Conservation (phyloP, 1,140 invertebrate species). For the Dendrolimus kikuchii region DNA sequence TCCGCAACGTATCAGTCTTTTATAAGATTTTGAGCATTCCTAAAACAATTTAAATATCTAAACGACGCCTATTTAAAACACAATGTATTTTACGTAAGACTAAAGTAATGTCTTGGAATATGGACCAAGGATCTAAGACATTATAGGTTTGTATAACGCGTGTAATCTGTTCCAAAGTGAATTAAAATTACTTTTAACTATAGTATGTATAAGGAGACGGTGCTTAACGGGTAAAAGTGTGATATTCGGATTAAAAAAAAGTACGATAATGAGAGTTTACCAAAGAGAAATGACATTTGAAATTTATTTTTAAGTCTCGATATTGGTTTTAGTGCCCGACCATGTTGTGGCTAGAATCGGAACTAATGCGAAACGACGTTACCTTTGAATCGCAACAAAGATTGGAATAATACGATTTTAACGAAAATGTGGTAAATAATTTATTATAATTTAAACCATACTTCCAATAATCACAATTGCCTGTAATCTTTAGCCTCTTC, state of each 20-base stretch:
- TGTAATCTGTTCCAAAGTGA: slow-evolving; percentile 13
- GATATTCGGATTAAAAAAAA: slow-evolving; percentile 28
- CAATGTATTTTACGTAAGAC: not conserved
- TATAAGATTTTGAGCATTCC: slow-evolving; percentile 1
- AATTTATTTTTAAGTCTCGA: not conserved
- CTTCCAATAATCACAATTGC: too few species aligned
- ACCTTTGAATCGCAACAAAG: too few species aligned
- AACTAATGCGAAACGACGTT: too few species aligned
- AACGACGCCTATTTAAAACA: slow-evolving; percentile 10
- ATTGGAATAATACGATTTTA: too few species aligned
- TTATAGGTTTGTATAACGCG: slow-evolving; percentile 10
- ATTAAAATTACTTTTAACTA: slow-evolving; percentile 15
- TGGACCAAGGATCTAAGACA: slow-evolving; percentile 10
- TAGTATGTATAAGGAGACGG: slow-evolving; percentile 11
- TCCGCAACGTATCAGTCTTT: too few species aligned
- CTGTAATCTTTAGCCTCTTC: too few species aligned
- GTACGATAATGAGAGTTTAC: slow-evolving; percentile 21
- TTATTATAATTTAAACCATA: too few species aligned
- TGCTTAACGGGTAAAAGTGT: slow-evolving; percentile 30
- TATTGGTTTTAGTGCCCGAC: too few species aligned
- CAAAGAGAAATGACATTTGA: slow-evolving; percentile 18
- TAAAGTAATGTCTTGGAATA: slow-evolving; percentile 15
- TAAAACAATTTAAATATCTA: slow-evolving; percentile 4
- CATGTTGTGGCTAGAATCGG: too few species aligned
- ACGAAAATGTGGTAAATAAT: too few species aligned